Conservation (phyloP, 2,113 vertebrate species). For the Coryphaenoides rupestris region DNA sequence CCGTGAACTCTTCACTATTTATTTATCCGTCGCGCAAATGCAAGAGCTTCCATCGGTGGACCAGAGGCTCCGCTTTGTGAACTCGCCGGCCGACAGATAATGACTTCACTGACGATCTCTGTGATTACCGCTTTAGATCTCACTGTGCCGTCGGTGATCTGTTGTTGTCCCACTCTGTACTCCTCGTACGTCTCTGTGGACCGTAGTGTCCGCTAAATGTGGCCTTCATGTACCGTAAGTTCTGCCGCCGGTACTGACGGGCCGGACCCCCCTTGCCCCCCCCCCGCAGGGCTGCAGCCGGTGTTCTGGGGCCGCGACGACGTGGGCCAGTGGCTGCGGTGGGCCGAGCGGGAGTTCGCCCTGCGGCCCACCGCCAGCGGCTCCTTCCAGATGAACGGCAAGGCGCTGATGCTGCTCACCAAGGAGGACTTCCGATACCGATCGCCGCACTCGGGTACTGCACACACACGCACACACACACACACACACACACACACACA, state of each 20-base stretch:
- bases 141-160: too few relatives aligned
- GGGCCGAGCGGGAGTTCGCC: slow-evolving; percentile 95
- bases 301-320: slow-evolving; percentile 94
- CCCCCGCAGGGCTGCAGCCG: slow-evolving; percentile 84
- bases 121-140: too few relatives aligned
- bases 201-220: too few relatives aligned
- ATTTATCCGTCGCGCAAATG: too few relatives aligned
- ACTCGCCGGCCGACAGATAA: too few relatives aligned
- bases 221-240: too few relatives aligned
- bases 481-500: not conserved
- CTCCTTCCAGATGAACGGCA: slow-evolving; percentile 98
- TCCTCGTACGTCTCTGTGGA: too few relatives aligned
- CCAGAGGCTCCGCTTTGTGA: too few relatives aligned
- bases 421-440: slow-evolving; percentile 99
- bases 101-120: too few relatives aligned
- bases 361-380: slow-evolving; percentile 87
- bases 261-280: not conserved
- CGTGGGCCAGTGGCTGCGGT: slow-evolving; percentile 93
- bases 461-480: not conserved
- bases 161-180: too few relatives aligned
- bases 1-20: too few relatives aligned
- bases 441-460: slow-evolving; percentile 90
- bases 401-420: slow-evolving; percentile 94
- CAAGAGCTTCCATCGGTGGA: too few relatives aligned
- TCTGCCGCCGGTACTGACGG: not conserved